Evolutionary conservation across 2,888 invertebrate species (phyloP).

Genomic region (Rutpela maculata): DNA sequence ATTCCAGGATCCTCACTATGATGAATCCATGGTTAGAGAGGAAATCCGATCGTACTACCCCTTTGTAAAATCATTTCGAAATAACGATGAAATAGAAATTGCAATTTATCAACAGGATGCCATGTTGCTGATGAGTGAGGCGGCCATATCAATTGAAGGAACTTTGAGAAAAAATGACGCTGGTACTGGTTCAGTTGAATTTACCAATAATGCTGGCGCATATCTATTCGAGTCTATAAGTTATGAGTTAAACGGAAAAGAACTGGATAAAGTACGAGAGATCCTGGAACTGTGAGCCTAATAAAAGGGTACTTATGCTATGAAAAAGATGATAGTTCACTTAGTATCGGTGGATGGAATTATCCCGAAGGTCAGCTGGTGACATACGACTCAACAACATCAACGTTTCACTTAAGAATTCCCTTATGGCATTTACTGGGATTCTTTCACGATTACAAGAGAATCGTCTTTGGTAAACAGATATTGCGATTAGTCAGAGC

Average conservation of each 20-base stretch:
- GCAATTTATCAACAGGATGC: conserved; percentile 51
- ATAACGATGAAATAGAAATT: too few species aligned
- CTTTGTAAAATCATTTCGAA: too few species aligned
- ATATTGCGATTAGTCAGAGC: conserved; percentile 47
- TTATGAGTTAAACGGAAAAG: conserved; percentile 41
- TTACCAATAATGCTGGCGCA: conserved; percentile 34
- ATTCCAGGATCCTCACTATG: too few species aligned
- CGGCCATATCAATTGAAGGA: conserved; percentile 22
- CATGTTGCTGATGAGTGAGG: conserved; percentile 31
- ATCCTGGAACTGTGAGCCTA: conserved; percentile 24
- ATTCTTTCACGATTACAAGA: conserved; percentile 49
- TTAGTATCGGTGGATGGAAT: background rate
- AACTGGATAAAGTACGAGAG: conserved; percentile 29
- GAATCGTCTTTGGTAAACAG: conserved; percentile 42
- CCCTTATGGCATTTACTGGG: conserved; percentile 44
- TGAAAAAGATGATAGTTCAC: conserved; percentile 17
- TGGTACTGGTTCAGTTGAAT: conserved; percentile 12
- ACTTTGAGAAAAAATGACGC: conserved; percentile 33
- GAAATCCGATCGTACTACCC: too few species aligned
- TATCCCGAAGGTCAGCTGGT: too few species aligned
- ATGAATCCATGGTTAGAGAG: too few species aligned
- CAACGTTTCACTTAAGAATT: background rate
- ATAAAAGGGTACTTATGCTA: conserved; percentile 21
- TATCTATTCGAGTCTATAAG: conserved; percentile 30
- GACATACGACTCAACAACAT: too few species aligned